phyloP scores from a whole-genome alignment of 2,888 invertebrate species.

The Auanema sp. region DNA sequence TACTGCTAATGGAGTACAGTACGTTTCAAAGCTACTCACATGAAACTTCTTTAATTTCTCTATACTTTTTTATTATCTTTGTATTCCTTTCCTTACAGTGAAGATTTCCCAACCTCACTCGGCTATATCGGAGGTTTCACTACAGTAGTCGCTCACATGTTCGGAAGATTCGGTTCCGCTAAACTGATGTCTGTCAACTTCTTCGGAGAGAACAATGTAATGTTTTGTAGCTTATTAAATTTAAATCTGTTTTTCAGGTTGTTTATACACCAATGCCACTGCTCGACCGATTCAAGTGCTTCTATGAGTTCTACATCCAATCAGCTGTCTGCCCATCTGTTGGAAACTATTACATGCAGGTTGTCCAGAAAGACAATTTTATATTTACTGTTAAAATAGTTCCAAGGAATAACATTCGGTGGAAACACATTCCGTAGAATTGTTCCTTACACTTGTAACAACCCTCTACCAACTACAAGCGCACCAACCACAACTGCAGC shows the following conservation, averaged over 20 bases:
- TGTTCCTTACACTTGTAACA: constrained; percentile 28
- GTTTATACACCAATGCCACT: constrained; percentile 28
- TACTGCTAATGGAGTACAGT: constrained; percentile 17
- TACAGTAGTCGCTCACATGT: constrained; percentile 26
- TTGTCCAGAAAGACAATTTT: no score
- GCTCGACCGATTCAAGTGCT: constrained; percentile 35
- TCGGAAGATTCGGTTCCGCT: constrained; percentile 2
- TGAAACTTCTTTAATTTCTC: neutral
- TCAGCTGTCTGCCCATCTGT: constrained; percentile 30
- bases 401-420: constrained; percentile 38
- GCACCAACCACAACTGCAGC: constrained; percentile 19
- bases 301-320: constrained; percentile 34
- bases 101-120: constrained; percentile 32
- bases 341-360: constrained; percentile 21
- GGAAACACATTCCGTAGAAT: constrained; percentile 46
- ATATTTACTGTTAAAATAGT: no score
- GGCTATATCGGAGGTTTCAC: constrained; percentile 29
- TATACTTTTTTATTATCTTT: neutral
- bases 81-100: constrained; percentile 17
- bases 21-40: constrained; percentile 12
- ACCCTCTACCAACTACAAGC: constrained; percentile 21
- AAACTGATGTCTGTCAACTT: constrained; percentile 22
- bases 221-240: neutral
- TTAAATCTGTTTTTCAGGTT: constrained; percentile 14
- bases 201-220: constrained; percentile 25